Base-by-base conservation (phyloP, 2,113 vertebrate genomes). In the Solea solea region DNA sequence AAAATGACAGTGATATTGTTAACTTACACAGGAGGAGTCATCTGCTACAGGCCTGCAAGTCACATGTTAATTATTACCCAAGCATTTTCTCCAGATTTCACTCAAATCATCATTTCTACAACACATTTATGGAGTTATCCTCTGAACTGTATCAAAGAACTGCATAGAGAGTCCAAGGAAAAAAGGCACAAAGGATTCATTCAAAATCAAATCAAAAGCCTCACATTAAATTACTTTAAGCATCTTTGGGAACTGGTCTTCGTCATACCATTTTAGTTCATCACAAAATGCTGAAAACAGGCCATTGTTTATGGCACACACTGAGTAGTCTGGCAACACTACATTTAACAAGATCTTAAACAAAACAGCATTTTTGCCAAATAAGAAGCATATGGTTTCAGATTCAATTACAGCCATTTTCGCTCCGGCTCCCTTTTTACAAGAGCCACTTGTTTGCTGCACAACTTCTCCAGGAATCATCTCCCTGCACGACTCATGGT, bases 371-470 rank as follows among this genome's bases (percentile, higher is more conserved):
- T 44, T 59, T 49, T 83, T 75, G 45, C 66, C 45, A 77, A 94
- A 95, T 94, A 82, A 93, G 90, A 93, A 94, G 89, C 93, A 94
- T 86, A 94, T 93, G 93, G 74, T 65, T 82, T 83, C 78, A 82
- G 84, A 91, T 90, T 88, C 65, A 92, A 89, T 93, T 92, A 92
- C 67, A 86, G 89, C 85, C 51, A 84, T 88, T 93, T 93, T 90
- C 65, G 88, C 78, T 48, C 58, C 14, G 69, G 81, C 85, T 81
- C 67, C 72, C 81, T 74, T 74, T 81, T 90, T 92, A 95, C 92
- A 94, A 92, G 91, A 93, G 90, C 86, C 85, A 84, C 88, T 94
- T 94, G 92, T 94, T 88, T 87, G 68, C 74, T 64, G 74, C 63
- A 69, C 71, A 64, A 78, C 80, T 81, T 77, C 57, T 39, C 57